A percentile compares a stretch with the other conserved stretches of the same genome.
phyloP scores from a whole-genome alignment of 2,113 vertebrate species.

The Thomomys bottae region DNA sequence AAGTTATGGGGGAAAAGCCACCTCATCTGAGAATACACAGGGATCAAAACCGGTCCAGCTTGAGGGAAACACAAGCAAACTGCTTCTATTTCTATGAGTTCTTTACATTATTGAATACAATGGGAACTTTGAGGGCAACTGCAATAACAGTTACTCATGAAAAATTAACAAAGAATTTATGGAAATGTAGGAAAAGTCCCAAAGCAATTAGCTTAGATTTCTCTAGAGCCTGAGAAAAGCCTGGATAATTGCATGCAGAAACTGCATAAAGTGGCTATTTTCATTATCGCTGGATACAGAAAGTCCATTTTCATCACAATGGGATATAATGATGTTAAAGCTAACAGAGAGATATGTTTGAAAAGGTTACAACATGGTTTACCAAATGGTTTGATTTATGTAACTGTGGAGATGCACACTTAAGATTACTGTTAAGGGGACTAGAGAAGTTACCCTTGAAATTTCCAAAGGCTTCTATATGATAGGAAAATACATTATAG shows the following conservation, averaged over 20 bases:
- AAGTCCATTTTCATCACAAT: slow-evolving; percentile 89
- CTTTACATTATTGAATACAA: slow-evolving; percentile 89
- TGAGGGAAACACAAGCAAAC: slow-evolving; percentile 74
- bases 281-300: slow-evolving; percentile 86
- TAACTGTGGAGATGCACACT: slow-evolving; percentile 66
- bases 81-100: slow-evolving; percentile 83
- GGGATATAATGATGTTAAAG: slow-evolving; percentile 86
- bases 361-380: slow-evolving; percentile 82
- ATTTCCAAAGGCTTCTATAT: slow-evolving; percentile 71
- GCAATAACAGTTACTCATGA: slow-evolving; percentile 90
- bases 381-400: slow-evolving; percentile 83
- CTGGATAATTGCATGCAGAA: slow-evolving; percentile 87
- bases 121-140: slow-evolving; percentile 84
- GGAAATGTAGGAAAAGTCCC: slow-evolving; percentile 88
- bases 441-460: slow-evolving; percentile 54
- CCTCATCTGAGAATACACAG: slow-evolving; percentile 80
- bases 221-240: slow-evolving; percentile 87
- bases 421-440: slow-evolving; percentile 59
- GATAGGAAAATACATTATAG: slow-evolving; percentile 66
- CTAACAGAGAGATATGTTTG: slow-evolving; percentile 81
- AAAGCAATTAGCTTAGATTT: slow-evolving; percentile 91
- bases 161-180: slow-evolving; percentile 91
- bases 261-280: slow-evolving; percentile 88
- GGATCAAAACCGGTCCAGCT: slow-evolving; percentile 78
- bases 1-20: background rate